Percentiles rank a stretch among this genome's conserved stretches.
phyloP scores from a whole-genome alignment of 2,797 vertebrate genomes.

The Poecilia picta region DNA sequence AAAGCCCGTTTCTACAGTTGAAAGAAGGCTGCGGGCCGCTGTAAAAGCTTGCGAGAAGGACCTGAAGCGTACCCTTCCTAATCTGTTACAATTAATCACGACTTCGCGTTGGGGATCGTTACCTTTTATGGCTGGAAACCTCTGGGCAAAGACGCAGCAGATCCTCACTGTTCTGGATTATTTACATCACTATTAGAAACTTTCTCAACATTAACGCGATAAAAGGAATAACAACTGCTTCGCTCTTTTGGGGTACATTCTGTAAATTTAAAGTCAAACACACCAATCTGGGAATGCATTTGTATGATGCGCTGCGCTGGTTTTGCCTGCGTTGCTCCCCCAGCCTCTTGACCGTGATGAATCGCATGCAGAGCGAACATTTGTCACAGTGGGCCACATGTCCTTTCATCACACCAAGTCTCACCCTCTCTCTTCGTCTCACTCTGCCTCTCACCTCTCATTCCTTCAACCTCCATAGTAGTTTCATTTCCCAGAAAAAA shows the following conservation, averaged over 20 bases:
- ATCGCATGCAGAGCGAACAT: slow-evolving; percentile 62
- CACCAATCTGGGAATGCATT: slow-evolving; percentile 15
- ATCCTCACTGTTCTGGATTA: slow-evolving; percentile 4
- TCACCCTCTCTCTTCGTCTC: slow-evolving; percentile 20
- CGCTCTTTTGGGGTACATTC: slow-evolving; percentile 14
- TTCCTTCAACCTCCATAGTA: slow-evolving; percentile 55
- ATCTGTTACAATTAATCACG: slow-evolving; percentile 8
- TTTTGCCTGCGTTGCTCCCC: slow-evolving; percentile 29
- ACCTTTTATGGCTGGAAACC: background rate
- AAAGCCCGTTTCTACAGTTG: slow-evolving; percentile 1
- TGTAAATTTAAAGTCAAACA: background rate
- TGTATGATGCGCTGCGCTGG: slow-evolving; percentile 30
- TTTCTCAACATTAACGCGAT: slow-evolving; percentile 39
- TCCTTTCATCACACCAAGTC: slow-evolving; percentile 65
- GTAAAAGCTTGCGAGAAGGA: background rate
- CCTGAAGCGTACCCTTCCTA: background rate
- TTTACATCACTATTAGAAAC: slow-evolving; percentile 6
- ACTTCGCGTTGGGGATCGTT: slow-evolving; percentile 6
- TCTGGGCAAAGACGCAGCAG: background rate
- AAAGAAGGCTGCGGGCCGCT: background rate
- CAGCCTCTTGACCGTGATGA: slow-evolving; percentile 57
- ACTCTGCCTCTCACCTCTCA: slow-evolving; percentile 34
- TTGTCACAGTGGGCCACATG: slow-evolving; percentile 65
- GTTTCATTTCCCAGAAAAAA: slow-evolving; percentile 59
- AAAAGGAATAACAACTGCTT: slow-evolving; percentile 25